A percentile compares a stretch with the other conserved stretches of the same genome.
Conservation (phyloP, 2,888 invertebrate species). For the Leptopilina syphax region DNA sequence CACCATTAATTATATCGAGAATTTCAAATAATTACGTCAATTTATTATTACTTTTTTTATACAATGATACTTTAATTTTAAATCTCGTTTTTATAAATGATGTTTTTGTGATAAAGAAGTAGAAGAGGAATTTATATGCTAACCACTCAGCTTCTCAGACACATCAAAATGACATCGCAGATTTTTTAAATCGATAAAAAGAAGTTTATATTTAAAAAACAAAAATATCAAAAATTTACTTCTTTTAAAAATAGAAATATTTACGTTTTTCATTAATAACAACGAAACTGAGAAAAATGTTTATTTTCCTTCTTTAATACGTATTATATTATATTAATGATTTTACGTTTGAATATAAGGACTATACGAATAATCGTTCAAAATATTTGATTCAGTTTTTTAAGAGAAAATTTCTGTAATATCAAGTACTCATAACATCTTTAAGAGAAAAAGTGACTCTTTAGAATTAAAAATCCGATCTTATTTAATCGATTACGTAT, state of each 20-base stretch:
- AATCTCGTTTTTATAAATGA: slow-evolving; percentile 8
- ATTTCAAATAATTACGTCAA: slow-evolving; percentile 10
- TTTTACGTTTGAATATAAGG: too few species aligned
- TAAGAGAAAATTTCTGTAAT: too few species aligned
- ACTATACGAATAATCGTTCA: too few species aligned
- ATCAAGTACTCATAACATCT: too few species aligned
- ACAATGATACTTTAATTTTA: neutral
- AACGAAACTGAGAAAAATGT: neutral
- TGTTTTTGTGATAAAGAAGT: slow-evolving; percentile 2
- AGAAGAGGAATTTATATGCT: slow-evolving; percentile 18
- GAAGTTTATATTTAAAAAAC: slow-evolving; percentile 22
- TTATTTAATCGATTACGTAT: slow-evolving; percentile 66
- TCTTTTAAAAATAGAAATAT: neutral
- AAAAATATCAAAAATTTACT: neutral
- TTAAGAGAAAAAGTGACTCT: neutral
- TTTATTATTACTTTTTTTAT: slow-evolving; percentile 2
- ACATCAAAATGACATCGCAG: neutral
- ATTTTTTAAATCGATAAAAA: slow-evolving; percentile 10
- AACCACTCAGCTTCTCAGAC: neutral
- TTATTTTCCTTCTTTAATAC: too few species aligned
- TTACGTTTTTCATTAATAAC: neutral
- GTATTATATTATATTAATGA: too few species aligned
- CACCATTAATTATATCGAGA: neutral
- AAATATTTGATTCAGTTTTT: too few species aligned
- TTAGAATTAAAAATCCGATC: slow-evolving; percentile 56